Evolutionary conservation across 2,797 vertebrate genomes (phyloP), one percentile per base, ranked within the genome.

Genomic region (Gymnopithys bicolor): DNA sequence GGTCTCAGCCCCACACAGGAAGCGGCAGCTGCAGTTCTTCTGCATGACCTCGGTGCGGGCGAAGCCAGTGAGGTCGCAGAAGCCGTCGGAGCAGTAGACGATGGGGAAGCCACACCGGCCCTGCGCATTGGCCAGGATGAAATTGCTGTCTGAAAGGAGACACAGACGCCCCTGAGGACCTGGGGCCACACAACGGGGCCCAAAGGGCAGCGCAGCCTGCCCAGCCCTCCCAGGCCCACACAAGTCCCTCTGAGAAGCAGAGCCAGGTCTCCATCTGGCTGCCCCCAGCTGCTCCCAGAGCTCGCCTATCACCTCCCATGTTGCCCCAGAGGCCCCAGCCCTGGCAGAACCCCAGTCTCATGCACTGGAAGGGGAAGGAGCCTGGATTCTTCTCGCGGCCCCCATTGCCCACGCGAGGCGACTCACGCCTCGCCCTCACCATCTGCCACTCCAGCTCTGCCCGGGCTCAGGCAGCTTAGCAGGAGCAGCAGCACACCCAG

Each of bases 1-100:
- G 86, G 99, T 99, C 95, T 99, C 99, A 0, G 97, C 97, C 45
- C 99, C 99, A 0, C 98, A 98, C 59, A 99, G 99, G 95, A 99
- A 99, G 71, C 97, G 98, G 96, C 99, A 99, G 76, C 98, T 98
- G 66, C 99, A 99, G 11, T 98, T 99, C 97, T 99, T 99, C 98
- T 99, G 99, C 99, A 99, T 99, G 97, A 99, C 99, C 95, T 99
- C 99, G 0, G 98, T 99, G 82, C 99, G 98, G 46, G 97, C 96
- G 13, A 99, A 99, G 88, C 99, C 98, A 0, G 99, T 99, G 96
- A 99, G 98, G 91, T 99, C 99, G 5, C 99, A 99, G 95, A 99
- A 99, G 45, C 99, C 99, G 11, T 99, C 99, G 0, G 99, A 99
- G 97, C 99, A 99, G 98, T 99, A 99, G 48, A 99, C 99, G 1